Evolutionary conservation across 64 coral and sea anemone species (phyloP), one percentile per base, ranked within the genome.

Genomic region (Pocillopora verrucosa): DNA sequence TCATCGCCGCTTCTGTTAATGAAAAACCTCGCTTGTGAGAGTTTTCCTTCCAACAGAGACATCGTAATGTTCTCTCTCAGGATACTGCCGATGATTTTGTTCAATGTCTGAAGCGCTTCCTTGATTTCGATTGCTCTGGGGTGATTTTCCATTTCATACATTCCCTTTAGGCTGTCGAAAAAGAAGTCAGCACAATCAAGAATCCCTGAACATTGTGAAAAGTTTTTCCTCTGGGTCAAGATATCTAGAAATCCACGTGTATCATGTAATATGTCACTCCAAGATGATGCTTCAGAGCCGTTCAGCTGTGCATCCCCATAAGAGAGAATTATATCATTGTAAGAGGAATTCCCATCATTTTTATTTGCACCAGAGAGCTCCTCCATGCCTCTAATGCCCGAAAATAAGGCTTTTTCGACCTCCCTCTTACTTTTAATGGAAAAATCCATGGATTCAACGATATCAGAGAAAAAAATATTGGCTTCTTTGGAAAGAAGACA

Each of bases 171-270:
- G 34, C 37, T 76, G 15, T 86, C 64, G 34, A 76, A 86, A 14
- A 86, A 91, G 9, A 67, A 91, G 2, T 77, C 83, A 1, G 74
- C 2, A 67, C 89, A 91, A 26, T 91, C 83, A 16, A 56, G 38
- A 59, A 65, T 77, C 19, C 89, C 89, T 56, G 80, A 86, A 91
- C 89, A 91, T 56, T 84, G 24, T 22, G 30, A 58, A 3, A 91
- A 86, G 16, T 69, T 86, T 3, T 91, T 86, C 0, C 15, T 24
- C 36, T 59, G n/a, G 11, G 89, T 25, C 16, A 78, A 34, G 35
- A 91, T 58, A 34, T 91, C 60, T 30, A 91, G 19, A 36, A 77
- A 65, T 10, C 72, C 89, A 57, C 73, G 81, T 26, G 37, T 36
- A 57, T 74, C 61, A 7, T 84, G 16, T 10, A 91, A 76, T 9